These are phyloP conservation scores for human (Homo sapiens) DNA, from an alignment of 2,113 vertebrate species.

Conservation along the genomic window GRCh38 chrX:13382501-13383000, in stretches of 20 bases:
- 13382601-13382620: not conserved
- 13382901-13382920: not conserved
- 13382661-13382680: not conserved
- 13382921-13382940: not conserved
- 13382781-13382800: not conserved
- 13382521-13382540: not conserved
- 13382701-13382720: not conserved
- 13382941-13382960: not conserved
- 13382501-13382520: not conserved
- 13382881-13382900: not conserved
- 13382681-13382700: not conserved
- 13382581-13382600: not conserved
- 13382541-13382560: too few species aligned
- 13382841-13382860: not conserved
- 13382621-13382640: not conserved
- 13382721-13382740: not conserved
- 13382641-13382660: fast-evolving
- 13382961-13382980: not conserved
- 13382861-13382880: not conserved
- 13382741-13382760: not conserved
- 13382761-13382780: not conserved
- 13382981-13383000: not conserved
- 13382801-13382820: not conserved
- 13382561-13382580: not conserved
- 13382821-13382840: not conserved